These are phyloP conservation scores for Dione vanillae DNA, from an alignment of 2,888 invertebrate species.

Conservation along the genomic window DNA sequence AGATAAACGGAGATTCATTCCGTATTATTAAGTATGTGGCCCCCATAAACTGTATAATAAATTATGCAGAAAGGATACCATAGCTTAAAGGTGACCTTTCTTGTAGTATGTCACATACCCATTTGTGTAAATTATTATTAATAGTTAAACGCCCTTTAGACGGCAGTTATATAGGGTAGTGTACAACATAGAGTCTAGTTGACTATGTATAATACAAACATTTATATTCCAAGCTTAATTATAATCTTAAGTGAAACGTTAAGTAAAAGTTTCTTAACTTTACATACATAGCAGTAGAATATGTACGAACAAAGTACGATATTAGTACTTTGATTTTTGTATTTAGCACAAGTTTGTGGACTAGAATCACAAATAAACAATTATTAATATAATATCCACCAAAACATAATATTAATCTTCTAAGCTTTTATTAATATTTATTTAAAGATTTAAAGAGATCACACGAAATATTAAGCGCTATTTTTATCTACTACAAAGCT, in stretches of 20 bases:
- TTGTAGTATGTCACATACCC: slow-evolving; percentile 17
- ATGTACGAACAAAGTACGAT: too few species aligned
- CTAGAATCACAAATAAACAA: too few species aligned
- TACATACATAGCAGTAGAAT: not conserved
- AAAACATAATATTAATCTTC: not conserved
- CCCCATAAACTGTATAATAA: slow-evolving; percentile 14
- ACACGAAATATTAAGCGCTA: slow-evolving; percentile 3
- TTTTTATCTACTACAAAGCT: slow-evolving; percentile 7
- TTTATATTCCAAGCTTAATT: not conserved
- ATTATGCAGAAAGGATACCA: slow-evolving; percentile 25
- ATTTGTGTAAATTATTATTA: slow-evolving; percentile 19
- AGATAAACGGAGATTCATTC: slow-evolving; percentile 6
- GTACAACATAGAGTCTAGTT: not conserved
- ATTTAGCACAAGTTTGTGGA: too few species aligned
- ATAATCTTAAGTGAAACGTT: not conserved
- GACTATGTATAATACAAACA: not conserved
- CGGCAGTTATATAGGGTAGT: too few species aligned
- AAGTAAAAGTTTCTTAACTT: not conserved
- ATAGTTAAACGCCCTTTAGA: slow-evolving; percentile 16
- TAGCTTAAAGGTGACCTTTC: slow-evolving; percentile 21
- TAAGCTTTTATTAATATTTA: not conserved
- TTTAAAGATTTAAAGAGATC: slow-evolving; percentile 6
- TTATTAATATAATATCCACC: not conserved
- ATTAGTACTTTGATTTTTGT: too few species aligned
- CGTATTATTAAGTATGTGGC: slow-evolving; percentile 5